These are phyloP conservation scores for Urophycis tenuis DNA, from an alignment of 2,797 vertebrate genomes.

Conservation along the genomic window DNA sequence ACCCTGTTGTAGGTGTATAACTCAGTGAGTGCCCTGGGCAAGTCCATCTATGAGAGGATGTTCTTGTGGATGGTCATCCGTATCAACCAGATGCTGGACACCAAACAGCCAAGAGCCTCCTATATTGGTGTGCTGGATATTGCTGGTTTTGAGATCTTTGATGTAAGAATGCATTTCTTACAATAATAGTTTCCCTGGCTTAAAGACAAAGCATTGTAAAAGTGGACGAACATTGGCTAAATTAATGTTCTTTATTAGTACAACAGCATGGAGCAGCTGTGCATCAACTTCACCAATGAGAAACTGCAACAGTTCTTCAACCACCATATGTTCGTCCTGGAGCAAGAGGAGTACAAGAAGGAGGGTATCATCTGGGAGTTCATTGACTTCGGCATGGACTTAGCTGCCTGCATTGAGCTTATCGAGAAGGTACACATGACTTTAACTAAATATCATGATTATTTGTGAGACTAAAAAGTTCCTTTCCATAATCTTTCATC, in stretches of 20 bases:
- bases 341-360: constrained; percentile 6
- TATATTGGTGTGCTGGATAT: constrained; percentile 91
- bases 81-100: constrained; percentile 89
- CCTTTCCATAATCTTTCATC: constrained; percentile 40
- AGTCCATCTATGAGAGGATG: constrained; percentile 86
- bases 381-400: constrained; percentile 7
- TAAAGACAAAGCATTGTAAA: neutral
- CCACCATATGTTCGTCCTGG: constrained; percentile 4
- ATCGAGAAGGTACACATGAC: neutral
- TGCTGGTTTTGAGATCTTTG: constrained; percentile 91
- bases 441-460: neutral
- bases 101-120: constrained; percentile 81
- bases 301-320: constrained; percentile 4
- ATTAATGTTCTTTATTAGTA: neutral
- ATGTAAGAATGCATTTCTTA: constrained; percentile 60
- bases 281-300: constrained; percentile 6
- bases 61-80: constrained; percentile 93
- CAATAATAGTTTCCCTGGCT: neutral
- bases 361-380: constrained; percentile 7
- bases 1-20: constrained; percentile 73
- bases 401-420: constrained; percentile 9
- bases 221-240: neutral
- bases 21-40: constrained; percentile 77
- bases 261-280: constrained; percentile 7
- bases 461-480: constrained; percentile 34